A percentile compares a stretch with the other conserved stretches of the same genome.
These are phyloP conservation scores for Gadopsis bispinosus DNA, from an alignment of 2,797 vertebrate species.

Conservation along the genomic window DNA sequence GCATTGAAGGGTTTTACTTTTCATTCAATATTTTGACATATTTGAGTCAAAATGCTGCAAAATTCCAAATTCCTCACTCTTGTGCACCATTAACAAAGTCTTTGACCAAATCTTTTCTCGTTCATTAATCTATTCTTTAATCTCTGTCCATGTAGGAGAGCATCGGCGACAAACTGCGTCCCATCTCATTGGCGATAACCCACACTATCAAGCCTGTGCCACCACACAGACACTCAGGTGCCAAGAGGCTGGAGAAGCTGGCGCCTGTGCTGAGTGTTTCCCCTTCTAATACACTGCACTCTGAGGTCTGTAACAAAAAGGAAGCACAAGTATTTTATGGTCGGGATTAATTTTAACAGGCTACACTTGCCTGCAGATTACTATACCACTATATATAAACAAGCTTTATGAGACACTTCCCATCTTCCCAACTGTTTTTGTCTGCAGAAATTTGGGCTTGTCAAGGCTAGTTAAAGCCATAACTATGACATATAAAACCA, in stretches of 20 bases:
- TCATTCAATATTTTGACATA: background rate
- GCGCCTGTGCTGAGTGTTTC: constrained; percentile 87
- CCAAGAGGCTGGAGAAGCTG: constrained; percentile 83
- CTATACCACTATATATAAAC: background rate
- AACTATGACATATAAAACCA: background rate
- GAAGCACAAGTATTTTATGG: constrained; percentile 8
- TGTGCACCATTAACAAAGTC: background rate
- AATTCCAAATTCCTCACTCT: background rate
- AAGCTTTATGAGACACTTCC: constrained; percentile 12
- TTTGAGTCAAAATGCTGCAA: background rate
- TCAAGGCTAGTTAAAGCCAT: background rate
- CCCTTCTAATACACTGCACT: constrained; percentile 85
- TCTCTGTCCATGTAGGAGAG: constrained; percentile 77
- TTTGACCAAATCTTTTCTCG: background rate
- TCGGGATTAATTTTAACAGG: background rate
- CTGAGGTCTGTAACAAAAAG: constrained; percentile 84
- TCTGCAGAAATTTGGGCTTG: background rate
- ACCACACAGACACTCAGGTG: constrained; percentile 74
- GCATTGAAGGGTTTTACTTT: background rate
- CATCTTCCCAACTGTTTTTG: background rate
- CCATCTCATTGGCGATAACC: constrained; percentile 88
- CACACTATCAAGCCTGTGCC: constrained; percentile 87
- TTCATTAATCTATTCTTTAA: background rate
- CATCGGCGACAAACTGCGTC: constrained; percentile 92
- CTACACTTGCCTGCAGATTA: background rate